These are phyloP conservation scores for Myopa tessellatipennis DNA, from an alignment of 2,888 invertebrate species.

Conservation along the genomic window DNA sequence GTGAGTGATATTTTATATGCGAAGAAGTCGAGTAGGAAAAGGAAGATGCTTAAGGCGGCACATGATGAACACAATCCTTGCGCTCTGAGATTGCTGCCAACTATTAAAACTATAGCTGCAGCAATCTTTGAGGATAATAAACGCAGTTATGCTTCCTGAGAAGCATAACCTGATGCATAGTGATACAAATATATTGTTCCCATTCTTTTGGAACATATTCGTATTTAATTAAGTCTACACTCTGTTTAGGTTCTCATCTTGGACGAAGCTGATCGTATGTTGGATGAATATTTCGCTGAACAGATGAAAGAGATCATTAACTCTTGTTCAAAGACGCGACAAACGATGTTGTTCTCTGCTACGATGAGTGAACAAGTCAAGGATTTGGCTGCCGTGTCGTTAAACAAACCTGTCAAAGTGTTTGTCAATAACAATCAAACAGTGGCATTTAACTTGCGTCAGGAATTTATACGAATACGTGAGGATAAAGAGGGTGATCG, in stretches of 20 bases:
- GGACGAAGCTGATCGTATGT: constrained; percentile 85
- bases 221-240: not conserved
- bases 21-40: not conserved
- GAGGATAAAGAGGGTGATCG: constrained; percentile 89
- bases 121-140: constrained; percentile 44
- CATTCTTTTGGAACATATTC: not conserved
- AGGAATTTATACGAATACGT: constrained; percentile 96
- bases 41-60: not conserved
- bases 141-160: constrained; percentile 46
- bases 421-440: constrained; percentile 97
- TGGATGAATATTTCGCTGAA: constrained; percentile 98
- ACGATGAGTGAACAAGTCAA: constrained; percentile 99
- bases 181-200: not conserved
- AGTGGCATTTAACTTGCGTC: constrained; percentile 93
- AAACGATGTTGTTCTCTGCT: constrained; percentile 98
- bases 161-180: constrained; percentile 56
- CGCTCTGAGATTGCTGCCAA: constrained; percentile 60
- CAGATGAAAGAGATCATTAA: constrained; percentile 99
- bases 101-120: constrained; percentile 31
- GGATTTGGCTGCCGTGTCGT: constrained; percentile 91
- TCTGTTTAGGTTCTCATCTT: constrained; percentile 69
- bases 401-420: constrained; percentile 91
- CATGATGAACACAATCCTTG: constrained; percentile 68
- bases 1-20: constrained; percentile 67
- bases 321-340: constrained; percentile 89